Conservation (phyloP, 2,888 invertebrate species). For the Amblyjoppa fuscipennis region DNA sequence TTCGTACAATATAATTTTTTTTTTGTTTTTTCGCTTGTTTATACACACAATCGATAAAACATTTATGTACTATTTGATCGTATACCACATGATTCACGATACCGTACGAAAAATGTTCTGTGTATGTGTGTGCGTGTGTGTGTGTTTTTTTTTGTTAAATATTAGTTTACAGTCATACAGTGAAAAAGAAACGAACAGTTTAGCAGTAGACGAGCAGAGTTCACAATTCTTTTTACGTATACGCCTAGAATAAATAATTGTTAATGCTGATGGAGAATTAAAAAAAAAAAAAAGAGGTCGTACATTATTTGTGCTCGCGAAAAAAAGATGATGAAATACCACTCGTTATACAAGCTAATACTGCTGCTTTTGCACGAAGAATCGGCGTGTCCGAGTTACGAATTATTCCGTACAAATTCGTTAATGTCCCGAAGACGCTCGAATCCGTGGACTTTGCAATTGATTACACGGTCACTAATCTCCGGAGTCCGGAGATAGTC, state of each 20-base stretch:
- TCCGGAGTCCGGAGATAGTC: slow-evolving; percentile 13
- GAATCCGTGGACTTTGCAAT: slow-evolving; percentile 35
- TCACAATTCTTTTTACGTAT: slow-evolving; percentile 28
- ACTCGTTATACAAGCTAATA: slow-evolving; percentile 60
- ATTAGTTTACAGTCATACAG: slow-evolving; percentile 44
- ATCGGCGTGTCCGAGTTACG: slow-evolving; percentile 44
- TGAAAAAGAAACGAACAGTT: slow-evolving; percentile 28
- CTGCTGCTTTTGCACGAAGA: slow-evolving; percentile 56
- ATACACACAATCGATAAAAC: slow-evolving; percentile 32
- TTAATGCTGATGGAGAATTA: slow-evolving; percentile 41
- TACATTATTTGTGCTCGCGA: slow-evolving; percentile 17
- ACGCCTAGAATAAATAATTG: slow-evolving; percentile 59
- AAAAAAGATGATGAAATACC: slow-evolving; percentile 31
- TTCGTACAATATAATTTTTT: background rate
- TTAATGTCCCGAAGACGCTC: slow-evolving; percentile 14
- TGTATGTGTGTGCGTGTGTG: background rate
- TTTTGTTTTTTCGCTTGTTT: slow-evolving; percentile 29
- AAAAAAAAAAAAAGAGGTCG: background rate
- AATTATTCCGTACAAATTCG: slow-evolving; percentile 14
- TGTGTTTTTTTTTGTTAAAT: background rate
- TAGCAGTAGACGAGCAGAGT: slow-evolving; percentile 43
- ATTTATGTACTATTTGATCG: slow-evolving; percentile 45
- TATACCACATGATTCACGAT: slow-evolving; percentile 37
- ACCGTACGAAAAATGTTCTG: slow-evolving; percentile 12
- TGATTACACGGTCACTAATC: slow-evolving; percentile 18